A percentile compares a stretch with the other conserved stretches of the same genome.
Conservation (phyloP, 1,140 invertebrate genomes). For the Hypothenemus hampei region DNA sequence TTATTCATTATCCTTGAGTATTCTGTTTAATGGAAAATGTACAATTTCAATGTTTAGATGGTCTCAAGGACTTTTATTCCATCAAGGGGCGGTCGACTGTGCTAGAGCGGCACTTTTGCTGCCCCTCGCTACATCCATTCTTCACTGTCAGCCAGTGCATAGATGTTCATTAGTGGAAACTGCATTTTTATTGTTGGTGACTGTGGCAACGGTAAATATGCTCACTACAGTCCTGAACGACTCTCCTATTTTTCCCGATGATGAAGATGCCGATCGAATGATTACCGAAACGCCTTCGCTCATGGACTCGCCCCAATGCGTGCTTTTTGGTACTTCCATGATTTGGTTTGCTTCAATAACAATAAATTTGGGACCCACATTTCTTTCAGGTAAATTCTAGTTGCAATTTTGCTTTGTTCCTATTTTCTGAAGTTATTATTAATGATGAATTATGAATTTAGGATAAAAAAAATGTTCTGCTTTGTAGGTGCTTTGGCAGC, state of each 20-base stretch:
- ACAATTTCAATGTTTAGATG: constrained; percentile 54
- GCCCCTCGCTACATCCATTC: constrained; percentile 75
- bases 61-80: constrained; percentile 82
- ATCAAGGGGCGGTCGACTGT: constrained; percentile 81
- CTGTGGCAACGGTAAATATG: constrained; percentile 87
- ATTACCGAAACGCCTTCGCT: constrained; percentile 44
- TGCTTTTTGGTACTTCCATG: constrained; percentile 87
- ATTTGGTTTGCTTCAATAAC: constrained; percentile 89
- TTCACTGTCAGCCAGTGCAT: constrained; percentile 75
- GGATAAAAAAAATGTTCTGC: background rate
- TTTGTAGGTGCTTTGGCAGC: constrained; percentile 68
- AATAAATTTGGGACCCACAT: constrained; percentile 87
- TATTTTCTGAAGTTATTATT: background rate
- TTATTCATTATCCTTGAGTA: too few species aligned
- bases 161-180: constrained; percentile 88
- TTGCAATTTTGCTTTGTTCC: background rate
- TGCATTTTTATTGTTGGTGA: constrained; percentile 80
- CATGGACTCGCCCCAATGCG: constrained; percentile 61
- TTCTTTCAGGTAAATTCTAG: constrained; percentile 57
- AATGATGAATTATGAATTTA: background rate
- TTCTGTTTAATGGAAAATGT: too few species aligned
- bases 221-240: constrained; percentile 85
- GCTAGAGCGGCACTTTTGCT: constrained; percentile 74
- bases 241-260: constrained; percentile 79
- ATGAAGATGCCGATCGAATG: constrained; percentile 64